A percentile compares a stretch with the other conserved stretches of the same genome.
Conservation (phyloP, 2,888 invertebrate genomes). For the Chymomyza procnemis region DNA sequence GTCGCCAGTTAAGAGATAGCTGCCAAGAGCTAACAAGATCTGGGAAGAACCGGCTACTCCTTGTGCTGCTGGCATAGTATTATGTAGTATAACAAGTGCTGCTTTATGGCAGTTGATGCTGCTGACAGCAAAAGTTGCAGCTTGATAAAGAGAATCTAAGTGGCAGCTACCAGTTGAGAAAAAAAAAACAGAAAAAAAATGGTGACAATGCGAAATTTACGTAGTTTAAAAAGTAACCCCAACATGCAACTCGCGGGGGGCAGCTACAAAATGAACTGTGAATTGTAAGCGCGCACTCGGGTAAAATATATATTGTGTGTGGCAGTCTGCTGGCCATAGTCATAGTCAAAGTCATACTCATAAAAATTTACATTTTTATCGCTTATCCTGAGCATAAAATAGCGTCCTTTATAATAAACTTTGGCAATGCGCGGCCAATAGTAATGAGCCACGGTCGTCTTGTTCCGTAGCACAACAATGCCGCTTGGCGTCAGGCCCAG, state of each 20-base stretch:
- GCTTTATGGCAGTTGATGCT: constrained; percentile 45
- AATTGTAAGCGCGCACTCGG: constrained; percentile 64
- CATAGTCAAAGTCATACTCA: not conserved
- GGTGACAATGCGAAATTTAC: constrained; percentile 52
- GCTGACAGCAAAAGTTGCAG: constrained; percentile 42
- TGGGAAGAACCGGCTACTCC: constrained; percentile 49
- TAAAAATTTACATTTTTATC: constrained; percentile 92
- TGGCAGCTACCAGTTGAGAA: constrained; percentile 50
- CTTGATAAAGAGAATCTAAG: constrained; percentile 2
- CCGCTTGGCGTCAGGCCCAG: constrained; percentile 97
- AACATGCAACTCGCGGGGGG: constrained; percentile 3
- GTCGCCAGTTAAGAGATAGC: constrained; percentile 16
- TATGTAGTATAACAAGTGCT: constrained; percentile 53
- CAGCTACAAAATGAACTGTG: constrained; percentile 61
- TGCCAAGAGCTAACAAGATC: constrained; percentile 23
- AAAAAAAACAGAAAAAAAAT: constrained; percentile 44
- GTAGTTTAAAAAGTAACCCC: not conserved
- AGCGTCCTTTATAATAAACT: constrained; percentile 96
- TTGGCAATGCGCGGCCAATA: constrained; percentile 99
- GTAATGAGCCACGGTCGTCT: constrained; percentile 97
- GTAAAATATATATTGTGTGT: constrained; percentile 32
- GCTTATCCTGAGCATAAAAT: constrained; percentile 96
- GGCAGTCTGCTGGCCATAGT: not conserved
- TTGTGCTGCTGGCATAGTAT: constrained; percentile 23
- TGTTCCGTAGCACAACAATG: constrained; percentile 94